Base-by-base conservation (phyloP, 1,140 invertebrate genomes). In the Atta texana region DNA sequence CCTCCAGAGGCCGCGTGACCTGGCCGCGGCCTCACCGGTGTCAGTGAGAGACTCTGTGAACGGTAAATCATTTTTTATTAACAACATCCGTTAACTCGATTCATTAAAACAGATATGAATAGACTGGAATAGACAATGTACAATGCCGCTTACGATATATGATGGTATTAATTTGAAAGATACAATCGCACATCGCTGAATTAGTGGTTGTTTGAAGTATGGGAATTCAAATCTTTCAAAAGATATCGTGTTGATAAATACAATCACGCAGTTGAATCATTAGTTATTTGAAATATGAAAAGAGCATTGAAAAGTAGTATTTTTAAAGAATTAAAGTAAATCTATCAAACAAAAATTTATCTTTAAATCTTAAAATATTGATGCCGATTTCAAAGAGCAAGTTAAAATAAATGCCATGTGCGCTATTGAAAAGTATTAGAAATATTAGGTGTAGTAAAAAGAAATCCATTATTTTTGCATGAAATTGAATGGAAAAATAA, bases 11-110 rank as follows among this genome's bases (percentile, higher is more conserved):
- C 81, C 91, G 93, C 80, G 91, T 92, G 88, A 87, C 89, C 85
- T 88, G 89, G 68, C 72, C 92, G 93, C 90, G 94, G 92, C 87
- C 93, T 93, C 74, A 93, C 92, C 87, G 93, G 94, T 64, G 95
- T 95, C 92, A 96, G 90, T 92, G 96, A 96, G 86, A 96, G 89
- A 63, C 95, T 96, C 95, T 96, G 8, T 44, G 87, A n/a, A 91
- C 86, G 34, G 76, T 74, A 57, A 16, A 71, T 68, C 24, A 16
- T 63, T 74, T 44, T 51, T 49, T 51, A 53, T 86, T 49, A 78
- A 84, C 21, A 28, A 49, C n/a, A 78, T 57, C 66, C 78, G 78
- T 57, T 28, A 59, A 24, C 53, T 55, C 34, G 18, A 74, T 24
- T 77, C 44, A 85, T 85, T 75, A 77, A 64, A 77, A 63, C 16